Percentiles rank a stretch among this genome's conserved stretches.
These are phyloP conservation scores for Erinaceus europaeus DNA, from an alignment of 2,113 vertebrate species.

Conservation along the genomic window DNA sequence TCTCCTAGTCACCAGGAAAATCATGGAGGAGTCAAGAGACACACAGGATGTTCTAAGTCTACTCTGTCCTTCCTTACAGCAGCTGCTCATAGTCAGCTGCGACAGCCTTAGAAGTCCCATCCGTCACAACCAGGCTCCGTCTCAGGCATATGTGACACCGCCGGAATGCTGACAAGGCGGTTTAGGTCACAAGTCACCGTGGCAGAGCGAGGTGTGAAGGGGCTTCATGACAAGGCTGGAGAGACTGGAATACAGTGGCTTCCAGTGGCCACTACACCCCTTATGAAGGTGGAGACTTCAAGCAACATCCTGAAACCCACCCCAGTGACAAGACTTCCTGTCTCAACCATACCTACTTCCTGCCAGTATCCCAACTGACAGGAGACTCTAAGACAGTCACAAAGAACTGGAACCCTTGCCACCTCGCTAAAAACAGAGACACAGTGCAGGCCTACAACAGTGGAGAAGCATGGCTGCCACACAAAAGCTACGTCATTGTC, in stretches of 20 bases:
- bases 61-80: too few relatives aligned
- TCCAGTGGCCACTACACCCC: too few relatives aligned
- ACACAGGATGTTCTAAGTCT: too few relatives aligned
- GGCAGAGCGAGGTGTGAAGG: neutral
- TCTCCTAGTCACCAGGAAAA: too few relatives aligned
- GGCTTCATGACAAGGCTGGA: neutral
- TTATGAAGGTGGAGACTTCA: too few relatives aligned
- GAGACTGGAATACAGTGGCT: neutral
- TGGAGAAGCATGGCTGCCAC: accelerated
- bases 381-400: neutral
- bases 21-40: too few relatives aligned
- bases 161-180: neutral
- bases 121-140: too few relatives aligned
- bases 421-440: neutral
- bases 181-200: neutral
- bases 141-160: too few relatives aligned
- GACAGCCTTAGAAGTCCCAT: neutral
- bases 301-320: too few relatives aligned
- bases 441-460: accelerated
- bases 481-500: neutral
- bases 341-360: too few relatives aligned
- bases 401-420: neutral
- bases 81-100: too few relatives aligned
- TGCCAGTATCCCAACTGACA: neutral
- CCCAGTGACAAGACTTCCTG: too few relatives aligned